Base-by-base conservation (phyloP, 2,888 invertebrate species). In the Drosophila melanosoma region DNA sequence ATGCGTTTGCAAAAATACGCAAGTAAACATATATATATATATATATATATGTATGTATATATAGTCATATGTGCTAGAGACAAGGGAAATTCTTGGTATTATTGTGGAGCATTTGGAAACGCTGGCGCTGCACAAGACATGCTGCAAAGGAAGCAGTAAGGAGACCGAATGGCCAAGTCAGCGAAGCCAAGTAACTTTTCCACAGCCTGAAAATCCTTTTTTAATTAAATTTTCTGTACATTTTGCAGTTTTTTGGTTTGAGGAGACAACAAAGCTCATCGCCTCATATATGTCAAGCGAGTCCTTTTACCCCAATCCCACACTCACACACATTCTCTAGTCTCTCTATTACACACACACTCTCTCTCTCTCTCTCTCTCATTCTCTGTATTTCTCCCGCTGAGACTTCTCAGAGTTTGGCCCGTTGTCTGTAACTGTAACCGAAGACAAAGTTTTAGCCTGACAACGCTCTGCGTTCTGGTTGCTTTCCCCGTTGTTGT, bases 161-260 rank as follows among this genome's bases (percentile, higher is more conserved):
- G 17, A 10, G 56, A 63, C 11, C 7, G 36, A 38, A 52, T 56
- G 69, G 81, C 86, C 81, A 79, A 83, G 71, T 79, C 83, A 81
- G 85, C 74, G 84, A 83, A 84, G 87, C 85, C 87, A 76, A 79
- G 78, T 67, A 85, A 85, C 85, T 87, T 82, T 84, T 76, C 56
- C 83, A 38, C 69, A 79, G 77, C 70, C 81, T 85, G 79, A 85
- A 85, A 85, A 85, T 87, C 85, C 85, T 87, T 85, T 85, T 85
- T 85, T 85, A 85, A 85, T 85, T 85, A 85, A 85, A 85, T 85
- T 85, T 85, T 85, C 85, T 87, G 85, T 87, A 84, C 85, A 85
- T 87, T 85, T 84, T 87, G 85, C 85, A 85, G 85, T 87, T 85
- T 85, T 87, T 87, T 79, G 85, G 82, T 85, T 87, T 87, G 87